These are phyloP conservation scores for Otolemur crassicaudatus DNA, from an alignment of 2,797 vertebrate species.

Conservation along the genomic window DNA sequence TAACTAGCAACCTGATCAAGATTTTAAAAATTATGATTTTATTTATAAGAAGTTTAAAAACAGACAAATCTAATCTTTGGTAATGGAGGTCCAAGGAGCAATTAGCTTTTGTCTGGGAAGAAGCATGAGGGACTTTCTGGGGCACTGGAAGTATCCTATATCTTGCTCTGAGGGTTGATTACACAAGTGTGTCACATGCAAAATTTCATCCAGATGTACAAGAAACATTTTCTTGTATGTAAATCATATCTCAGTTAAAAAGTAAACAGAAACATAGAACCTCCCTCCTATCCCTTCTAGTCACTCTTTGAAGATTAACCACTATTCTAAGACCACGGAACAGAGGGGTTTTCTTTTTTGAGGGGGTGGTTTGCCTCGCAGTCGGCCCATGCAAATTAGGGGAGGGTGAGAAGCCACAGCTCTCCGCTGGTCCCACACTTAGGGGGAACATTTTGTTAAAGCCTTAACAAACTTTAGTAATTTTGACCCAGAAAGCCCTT, in stretches of 20 bases:
- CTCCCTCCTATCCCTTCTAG: fast-evolving
- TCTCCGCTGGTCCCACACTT: background rate
- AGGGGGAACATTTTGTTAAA: no score
- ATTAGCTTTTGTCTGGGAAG: background rate
- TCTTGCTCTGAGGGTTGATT: background rate
- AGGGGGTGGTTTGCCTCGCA: fast-evolving
- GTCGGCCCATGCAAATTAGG: background rate
- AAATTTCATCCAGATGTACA: background rate
- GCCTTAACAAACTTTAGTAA: background rate
- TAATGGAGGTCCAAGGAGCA: background rate
- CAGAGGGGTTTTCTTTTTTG: background rate
- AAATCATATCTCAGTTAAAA: background rate
- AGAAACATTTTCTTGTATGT: background rate
- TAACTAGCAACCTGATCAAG: background rate
- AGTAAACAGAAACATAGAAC: background rate
- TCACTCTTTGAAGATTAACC: background rate
- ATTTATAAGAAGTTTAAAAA: background rate
- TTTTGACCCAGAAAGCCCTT: background rate
- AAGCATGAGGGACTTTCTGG: background rate
- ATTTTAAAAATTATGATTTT: background rate
- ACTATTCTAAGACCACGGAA: background rate
- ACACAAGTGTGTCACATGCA: background rate
- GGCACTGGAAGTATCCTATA: fast-evolving
- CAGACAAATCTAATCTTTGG: background rate
- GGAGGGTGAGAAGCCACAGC: background rate